Base-by-base conservation (phyloP, 1,140 invertebrate species). In the Parapsyche elsis region DNA sequence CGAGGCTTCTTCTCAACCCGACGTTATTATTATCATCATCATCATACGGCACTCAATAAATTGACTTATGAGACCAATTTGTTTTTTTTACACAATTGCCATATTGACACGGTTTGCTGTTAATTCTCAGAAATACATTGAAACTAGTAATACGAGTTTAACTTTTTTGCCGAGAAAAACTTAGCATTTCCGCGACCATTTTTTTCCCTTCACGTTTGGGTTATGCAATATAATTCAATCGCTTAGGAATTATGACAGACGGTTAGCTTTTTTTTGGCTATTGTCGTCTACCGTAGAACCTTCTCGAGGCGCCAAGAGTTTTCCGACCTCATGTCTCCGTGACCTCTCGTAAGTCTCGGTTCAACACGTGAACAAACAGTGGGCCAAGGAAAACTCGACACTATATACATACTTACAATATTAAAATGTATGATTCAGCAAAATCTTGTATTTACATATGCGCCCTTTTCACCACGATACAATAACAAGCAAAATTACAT, bases 11-110 rank as follows among this genome's bases (percentile, higher is more conserved):
- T 73, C 71, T 21, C 38, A 23, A 73, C 71, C 71, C 24, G 71
- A 61, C 19, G 19, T 21, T 61, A 10, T 53, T 53, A 53, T 53
- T 26, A 46, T 73, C 14, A 38, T 73, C 30, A 38, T 38, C 30
- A 38, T 38, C 30, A 4, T 38, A 38, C 1, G 30, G 30, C 23
- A 19, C 14, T 73, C 21, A 67, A 46, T n/a, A n/a, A n/a, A n/a
- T 45, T 73, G 38, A 73, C 71, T 73, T 73, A 73, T 73, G 71
- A 73, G 30, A 49, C 38, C 71, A 73, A 73, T 73, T 73, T 73
- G 46, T 73, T 73, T 67, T 24, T 71, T 73, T 53, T 53, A 45
- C 26, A 71, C 14, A 38, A 71, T 71, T 21, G 12, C 14, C 59
- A 38, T 16, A 45, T 45, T 21, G 67, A 71, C 24, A 71, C 67